These are phyloP conservation scores for Coleophora flavipennella DNA, from an alignment of 2,888 invertebrate genomes.

Conservation along the genomic window DNA sequence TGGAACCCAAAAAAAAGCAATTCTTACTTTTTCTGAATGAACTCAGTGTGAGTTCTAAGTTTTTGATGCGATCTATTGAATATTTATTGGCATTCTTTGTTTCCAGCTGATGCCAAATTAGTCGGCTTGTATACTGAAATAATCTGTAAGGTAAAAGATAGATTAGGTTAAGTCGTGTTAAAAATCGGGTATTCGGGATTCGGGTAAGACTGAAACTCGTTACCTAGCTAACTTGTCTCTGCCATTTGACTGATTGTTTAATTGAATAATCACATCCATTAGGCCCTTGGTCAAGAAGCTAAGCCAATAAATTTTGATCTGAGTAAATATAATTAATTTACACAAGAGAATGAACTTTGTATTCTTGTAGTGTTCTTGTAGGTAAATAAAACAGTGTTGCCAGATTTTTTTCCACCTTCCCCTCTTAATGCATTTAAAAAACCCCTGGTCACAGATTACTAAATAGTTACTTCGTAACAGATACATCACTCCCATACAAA, in stretches of 20 bases:
- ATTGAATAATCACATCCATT: slow-evolving; percentile 65
- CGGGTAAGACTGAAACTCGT: slow-evolving; percentile 4
- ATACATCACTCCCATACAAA: too few species aligned
- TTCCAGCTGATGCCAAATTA: slow-evolving; percentile 85
- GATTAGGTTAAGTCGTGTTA: too few species aligned
- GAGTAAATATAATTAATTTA: too few species aligned
- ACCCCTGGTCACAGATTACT: too few species aligned
- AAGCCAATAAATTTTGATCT: too few species aligned
- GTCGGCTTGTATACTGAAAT: slow-evolving; percentile 85
- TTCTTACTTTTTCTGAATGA: slow-evolving; percentile 87
- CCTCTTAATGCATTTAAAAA: too few species aligned
- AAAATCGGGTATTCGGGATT: too few species aligned
- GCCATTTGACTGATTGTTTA: slow-evolving; percentile 70
- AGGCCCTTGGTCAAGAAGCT: neutral
- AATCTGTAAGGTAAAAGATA: slow-evolving; percentile 70
- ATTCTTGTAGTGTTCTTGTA: too few species aligned
- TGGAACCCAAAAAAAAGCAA: neutral
- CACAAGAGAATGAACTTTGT: too few species aligned
- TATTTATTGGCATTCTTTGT: slow-evolving; percentile 74
- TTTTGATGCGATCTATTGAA: slow-evolving; percentile 82
- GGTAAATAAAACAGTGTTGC: too few species aligned
- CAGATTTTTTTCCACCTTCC: too few species aligned
- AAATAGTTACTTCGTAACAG: too few species aligned
- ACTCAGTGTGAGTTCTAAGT: slow-evolving; percentile 85
- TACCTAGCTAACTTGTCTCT: slow-evolving; percentile 72